Evolutionary conservation across 2,888 invertebrate genomes (phyloP).

Genomic region (Aquatica leii): DNA sequence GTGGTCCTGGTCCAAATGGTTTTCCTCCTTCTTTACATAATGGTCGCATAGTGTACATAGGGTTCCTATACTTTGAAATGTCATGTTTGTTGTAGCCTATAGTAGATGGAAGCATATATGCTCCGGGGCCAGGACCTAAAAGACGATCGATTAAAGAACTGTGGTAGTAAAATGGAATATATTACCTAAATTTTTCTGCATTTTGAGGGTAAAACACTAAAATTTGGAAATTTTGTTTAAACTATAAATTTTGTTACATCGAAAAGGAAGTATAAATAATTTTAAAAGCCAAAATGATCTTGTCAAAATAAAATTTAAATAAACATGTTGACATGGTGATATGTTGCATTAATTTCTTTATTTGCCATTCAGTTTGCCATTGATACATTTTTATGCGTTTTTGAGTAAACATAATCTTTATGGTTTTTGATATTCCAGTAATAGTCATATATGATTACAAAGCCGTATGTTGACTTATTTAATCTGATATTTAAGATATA

Average conservation of each 20-base stretch:
- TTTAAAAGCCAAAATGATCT: background rate
- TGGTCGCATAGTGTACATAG: conserved; percentile 70
- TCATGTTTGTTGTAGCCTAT: conserved; percentile 71
- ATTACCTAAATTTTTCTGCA: conserved; percentile 5
- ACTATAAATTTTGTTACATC: background rate
- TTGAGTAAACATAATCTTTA: no score
- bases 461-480: no score
- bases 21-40: conserved; percentile 39
- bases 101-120: conserved; percentile 69
- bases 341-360: no score
- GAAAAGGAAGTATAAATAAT: background rate
- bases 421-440: no score
- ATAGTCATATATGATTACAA: no score
- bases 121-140: conserved; percentile 74
- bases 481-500: no score
- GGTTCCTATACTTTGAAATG: conserved; percentile 68
- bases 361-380: no score
- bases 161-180: background rate
- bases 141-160: background rate
- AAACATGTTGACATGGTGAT: no score
- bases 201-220: background rate
- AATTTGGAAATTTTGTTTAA: background rate
- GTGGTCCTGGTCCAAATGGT: conserved; percentile 59
- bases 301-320: conserved; percentile 1
- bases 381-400: no score